Conservation (phyloP, 2,113 vertebrate species). For the Potamarius usumacintae region DNA sequence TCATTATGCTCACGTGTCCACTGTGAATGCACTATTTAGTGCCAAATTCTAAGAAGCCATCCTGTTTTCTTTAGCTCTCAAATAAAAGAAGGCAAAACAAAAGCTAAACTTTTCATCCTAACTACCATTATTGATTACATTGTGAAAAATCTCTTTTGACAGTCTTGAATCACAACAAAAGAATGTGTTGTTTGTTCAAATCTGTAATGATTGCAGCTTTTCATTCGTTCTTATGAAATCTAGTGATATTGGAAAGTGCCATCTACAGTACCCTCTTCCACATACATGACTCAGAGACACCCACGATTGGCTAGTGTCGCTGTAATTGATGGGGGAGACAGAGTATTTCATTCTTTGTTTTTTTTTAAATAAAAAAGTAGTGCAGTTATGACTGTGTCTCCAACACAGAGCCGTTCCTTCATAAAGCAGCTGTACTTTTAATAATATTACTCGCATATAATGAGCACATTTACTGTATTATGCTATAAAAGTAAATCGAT, state of each 20-base stretch:
- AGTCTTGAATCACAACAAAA: not conserved
- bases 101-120: not conserved
- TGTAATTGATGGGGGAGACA: not conserved
- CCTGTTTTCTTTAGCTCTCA: not conserved
- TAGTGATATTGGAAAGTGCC: not conserved
- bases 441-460: not conserved
- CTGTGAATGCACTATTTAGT: not conserved
- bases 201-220: not conserved
- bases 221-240: not conserved
- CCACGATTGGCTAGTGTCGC: not conserved
- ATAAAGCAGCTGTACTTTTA: not conserved
- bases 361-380: too few species aligned
- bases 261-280: not conserved
- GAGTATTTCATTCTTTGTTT: not conserved
- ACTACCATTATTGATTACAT: not conserved
- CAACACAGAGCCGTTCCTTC: not conserved
- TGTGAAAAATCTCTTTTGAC: not conserved
- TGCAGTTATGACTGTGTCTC: not conserved
- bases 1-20: not conserved
- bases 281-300: not conserved
- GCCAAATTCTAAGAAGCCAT: not conserved
- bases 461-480: not conserved
- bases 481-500: not conserved
- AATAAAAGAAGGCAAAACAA: not conserved
- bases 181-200: not conserved